These are phyloP conservation scores for Electrona antarctica DNA, from an alignment of 2,113 vertebrate species.

Conservation along the genomic window DNA sequence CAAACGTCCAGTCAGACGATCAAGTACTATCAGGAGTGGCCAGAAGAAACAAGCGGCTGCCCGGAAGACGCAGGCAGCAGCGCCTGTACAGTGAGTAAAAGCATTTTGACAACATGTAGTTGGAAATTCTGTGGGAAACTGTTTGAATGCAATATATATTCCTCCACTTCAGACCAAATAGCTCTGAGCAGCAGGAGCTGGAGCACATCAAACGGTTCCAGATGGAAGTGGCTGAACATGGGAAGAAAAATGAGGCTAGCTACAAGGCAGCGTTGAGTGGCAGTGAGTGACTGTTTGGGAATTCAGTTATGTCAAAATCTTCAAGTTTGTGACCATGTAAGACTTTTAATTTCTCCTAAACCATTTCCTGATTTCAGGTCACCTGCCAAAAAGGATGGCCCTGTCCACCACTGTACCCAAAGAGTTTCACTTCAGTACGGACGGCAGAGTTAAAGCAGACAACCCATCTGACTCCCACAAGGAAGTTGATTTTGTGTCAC, in stretches of 20 bases:
- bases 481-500: constrained; percentile 82
- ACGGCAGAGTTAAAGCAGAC: constrained; percentile 76
- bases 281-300: constrained; percentile 68
- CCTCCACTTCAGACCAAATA: constrained; percentile 68
- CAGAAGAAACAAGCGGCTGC: no score
- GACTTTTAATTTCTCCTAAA: no score
- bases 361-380: constrained; percentile 70
- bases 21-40: no score
- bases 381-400: constrained; percentile 78
- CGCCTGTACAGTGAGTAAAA: no score
- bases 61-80: no score
- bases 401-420: constrained; percentile 85
- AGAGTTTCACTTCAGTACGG: constrained; percentile 89
- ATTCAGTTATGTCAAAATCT: no score
- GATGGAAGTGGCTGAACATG: constrained; percentile 85
- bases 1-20: no score
- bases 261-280: constrained; percentile 89
- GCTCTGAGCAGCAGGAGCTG: constrained; percentile 87
- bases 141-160: constrained; percentile 13
- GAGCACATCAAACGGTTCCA: constrained; percentile 87
- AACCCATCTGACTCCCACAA: constrained; percentile 68
- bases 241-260: constrained; percentile 88
- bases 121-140: no score
- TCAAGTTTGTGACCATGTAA: no score
- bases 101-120: no score